Base-by-base conservation (phyloP, 1,140 invertebrate genomes). In the Laupala kohalensis region DNA sequence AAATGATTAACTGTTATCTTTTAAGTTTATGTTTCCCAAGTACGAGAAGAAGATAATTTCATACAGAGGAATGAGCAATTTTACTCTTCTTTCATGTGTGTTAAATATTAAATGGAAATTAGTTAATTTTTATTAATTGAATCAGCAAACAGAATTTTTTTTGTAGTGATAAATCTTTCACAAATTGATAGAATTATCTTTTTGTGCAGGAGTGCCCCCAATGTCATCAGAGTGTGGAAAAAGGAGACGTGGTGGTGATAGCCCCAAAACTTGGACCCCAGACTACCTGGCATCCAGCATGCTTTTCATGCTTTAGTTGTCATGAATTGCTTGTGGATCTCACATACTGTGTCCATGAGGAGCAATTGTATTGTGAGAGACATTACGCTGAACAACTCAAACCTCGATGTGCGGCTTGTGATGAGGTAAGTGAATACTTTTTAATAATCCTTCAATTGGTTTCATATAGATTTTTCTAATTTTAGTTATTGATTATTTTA, bases 331-430 rank as follows among this genome's bases (percentile, higher is more conserved):
- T 97, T 27, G 93, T 96, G 68, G 95, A 97, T 81, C 85, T 97
- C 67, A 93, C 93, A 23, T 97, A 97, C 81, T 97, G 95, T 78
- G 89, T 92, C 65, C 86, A 92, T 78, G 91, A 95, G 73, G 92
- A 92, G 72, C 85, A 86, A 69, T 84, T 96, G 62, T 97, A 91
- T 80, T 97, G 95, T 81, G 94, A 96, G 78, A 85, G 95, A 69
- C 95, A 97, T 81, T 97, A 96, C 80, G 94, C 94, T 19, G 94
- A 97, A 81, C 86, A 92, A 77, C 83, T 96, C 75, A 96, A 96
- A 80, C 94, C 95, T 4, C 83, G 95, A 77, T 97, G 95, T 80
- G 86, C 92, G 53, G 92, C 93, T 74, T 97, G 95, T 82, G 95
- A 97, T 84, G 95, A 97, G 90, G 94, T 97, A 81, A 88, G 90